A percentile compares a stretch with the other conserved stretches of the same genome.
phyloP scores from a whole-genome alignment of 2,113 vertebrate genomes.

The Lontra canadensis region DNA sequence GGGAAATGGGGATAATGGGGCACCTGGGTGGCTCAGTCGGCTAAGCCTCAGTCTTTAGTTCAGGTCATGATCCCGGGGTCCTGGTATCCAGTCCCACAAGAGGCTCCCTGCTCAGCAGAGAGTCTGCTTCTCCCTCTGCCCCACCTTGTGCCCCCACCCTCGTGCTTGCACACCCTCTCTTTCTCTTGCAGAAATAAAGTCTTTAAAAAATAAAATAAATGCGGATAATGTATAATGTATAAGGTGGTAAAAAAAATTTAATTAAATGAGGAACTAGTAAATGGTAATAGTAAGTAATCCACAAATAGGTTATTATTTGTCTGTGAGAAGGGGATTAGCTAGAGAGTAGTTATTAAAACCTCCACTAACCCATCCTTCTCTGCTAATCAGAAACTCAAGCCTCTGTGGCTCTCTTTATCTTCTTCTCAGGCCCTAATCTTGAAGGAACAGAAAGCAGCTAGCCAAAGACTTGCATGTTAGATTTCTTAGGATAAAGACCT shows the following conservation, averaged over 20 bases:
- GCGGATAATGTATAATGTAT: background rate
- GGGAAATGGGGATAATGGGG: too few species aligned
- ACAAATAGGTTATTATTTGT: background rate
- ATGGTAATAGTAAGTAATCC: background rate
- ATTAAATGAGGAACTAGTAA: background rate
- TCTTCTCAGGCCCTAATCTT: slow-evolving; percentile 24
- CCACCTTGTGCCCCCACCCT: background rate
- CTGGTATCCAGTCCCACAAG: too few species aligned
- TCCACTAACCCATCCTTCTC: background rate
- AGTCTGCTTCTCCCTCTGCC: background rate
- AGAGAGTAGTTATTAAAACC: background rate
- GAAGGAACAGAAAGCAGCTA: slow-evolving; percentile 37
- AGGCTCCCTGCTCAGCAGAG: background rate
- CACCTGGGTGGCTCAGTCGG: too few species aligned
- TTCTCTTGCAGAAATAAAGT: background rate
- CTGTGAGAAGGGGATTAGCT: slow-evolving; percentile 8
- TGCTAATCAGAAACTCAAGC: background rate
- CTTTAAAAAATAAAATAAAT: background rate
- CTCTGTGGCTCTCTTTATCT: background rate
- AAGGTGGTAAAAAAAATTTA: background rate
- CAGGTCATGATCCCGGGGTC: too few species aligned
- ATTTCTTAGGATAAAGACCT: background rate
- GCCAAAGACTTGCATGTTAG: background rate
- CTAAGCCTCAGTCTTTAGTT: too few species aligned
- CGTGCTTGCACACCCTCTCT: background rate